Evolutionary conservation across 2,113 vertebrate genomes (phyloP).

Genomic region (Actenoides hombroni): DNA sequence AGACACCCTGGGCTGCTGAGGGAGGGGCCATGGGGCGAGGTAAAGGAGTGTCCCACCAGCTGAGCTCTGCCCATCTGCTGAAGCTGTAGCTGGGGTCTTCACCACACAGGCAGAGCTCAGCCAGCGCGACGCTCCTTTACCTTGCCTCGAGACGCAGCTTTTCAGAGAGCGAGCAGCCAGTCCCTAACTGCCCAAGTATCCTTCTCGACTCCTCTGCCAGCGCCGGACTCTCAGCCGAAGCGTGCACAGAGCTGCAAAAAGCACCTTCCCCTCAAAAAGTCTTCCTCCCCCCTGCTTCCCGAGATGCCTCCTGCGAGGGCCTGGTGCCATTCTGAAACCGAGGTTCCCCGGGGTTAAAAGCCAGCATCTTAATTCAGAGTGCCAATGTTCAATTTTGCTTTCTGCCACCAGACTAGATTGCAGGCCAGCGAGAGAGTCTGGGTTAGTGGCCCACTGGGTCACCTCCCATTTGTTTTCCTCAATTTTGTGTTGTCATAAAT

Average conservation of each 20-base stretch:
- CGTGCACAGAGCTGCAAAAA: background rate
- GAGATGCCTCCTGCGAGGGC: background rate
- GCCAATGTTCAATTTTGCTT: slow-evolving; percentile 83
- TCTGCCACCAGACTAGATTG: slow-evolving; percentile 83
- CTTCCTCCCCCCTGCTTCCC: background rate
- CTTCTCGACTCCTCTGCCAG: fast-evolving
- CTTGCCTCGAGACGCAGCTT: background rate
- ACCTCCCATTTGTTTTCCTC: slow-evolving; percentile 88
- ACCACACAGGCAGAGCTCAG: background rate
- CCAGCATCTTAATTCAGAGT: slow-evolving; percentile 81
- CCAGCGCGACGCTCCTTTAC: fast-evolving
- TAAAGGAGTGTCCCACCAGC: fast-evolving
- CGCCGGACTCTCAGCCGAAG: fast-evolving
- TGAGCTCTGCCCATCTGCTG: background rate
- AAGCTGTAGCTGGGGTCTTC: background rate
- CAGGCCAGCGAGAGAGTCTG: slow-evolving; percentile 74
- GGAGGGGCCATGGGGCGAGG: background rate
- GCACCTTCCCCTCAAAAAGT: background rate
- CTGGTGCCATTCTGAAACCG: slow-evolving; percentile 52
- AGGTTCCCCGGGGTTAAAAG: slow-evolving; percentile 75
- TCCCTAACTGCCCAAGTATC: background rate
- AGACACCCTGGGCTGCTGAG: background rate
- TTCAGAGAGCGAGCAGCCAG: background rate
- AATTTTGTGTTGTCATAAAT: slow-evolving; percentile 93
- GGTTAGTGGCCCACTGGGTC: slow-evolving; percentile 83